Conservation (phyloP, 2,888 invertebrate species). For the Acanthopleura granulata region DNA sequence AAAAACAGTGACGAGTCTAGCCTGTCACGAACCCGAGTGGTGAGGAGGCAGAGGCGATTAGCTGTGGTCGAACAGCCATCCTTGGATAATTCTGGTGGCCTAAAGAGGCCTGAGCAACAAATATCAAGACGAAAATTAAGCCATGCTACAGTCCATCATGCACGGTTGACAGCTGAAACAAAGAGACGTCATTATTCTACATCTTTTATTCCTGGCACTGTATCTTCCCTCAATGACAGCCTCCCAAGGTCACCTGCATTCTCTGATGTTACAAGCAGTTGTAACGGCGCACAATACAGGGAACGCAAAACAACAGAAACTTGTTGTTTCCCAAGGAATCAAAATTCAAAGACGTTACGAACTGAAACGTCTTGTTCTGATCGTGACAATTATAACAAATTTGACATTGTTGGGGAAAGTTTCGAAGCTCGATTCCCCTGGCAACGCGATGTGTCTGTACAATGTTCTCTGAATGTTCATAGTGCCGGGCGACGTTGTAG, state of each 20-base stretch:
- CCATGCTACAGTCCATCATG: neutral
- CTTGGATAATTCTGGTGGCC: neutral
- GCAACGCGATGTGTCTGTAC: slow-evolving; percentile 59
- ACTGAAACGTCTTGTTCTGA: neutral
- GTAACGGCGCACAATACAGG: neutral
- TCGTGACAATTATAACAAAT: slow-evolving; percentile 24
- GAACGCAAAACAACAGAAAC: neutral
- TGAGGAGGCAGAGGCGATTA: neutral
- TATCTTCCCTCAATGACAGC: neutral
- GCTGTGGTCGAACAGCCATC: slow-evolving; percentile 5
- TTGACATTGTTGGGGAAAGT: slow-evolving; percentile 60
- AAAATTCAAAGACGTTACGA: neutral
- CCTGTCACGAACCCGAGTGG: neutral
- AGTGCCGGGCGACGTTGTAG: neutral
- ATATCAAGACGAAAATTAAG: neutral
- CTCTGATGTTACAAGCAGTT: neutral
- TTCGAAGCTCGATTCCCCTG: slow-evolving; percentile 57
- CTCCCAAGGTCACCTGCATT: neutral
- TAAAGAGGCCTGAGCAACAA: neutral
- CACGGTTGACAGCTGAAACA: neutral
- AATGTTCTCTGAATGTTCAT: slow-evolving; percentile 39
- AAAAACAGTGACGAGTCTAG: neutral
- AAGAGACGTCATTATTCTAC: slow-evolving; percentile 8
- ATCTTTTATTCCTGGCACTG: neutral
- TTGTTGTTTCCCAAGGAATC: neutral